Evolutionary conservation across 2,888 invertebrate genomes (phyloP).

Genomic region (Scelioninae gen. 2): DNA sequence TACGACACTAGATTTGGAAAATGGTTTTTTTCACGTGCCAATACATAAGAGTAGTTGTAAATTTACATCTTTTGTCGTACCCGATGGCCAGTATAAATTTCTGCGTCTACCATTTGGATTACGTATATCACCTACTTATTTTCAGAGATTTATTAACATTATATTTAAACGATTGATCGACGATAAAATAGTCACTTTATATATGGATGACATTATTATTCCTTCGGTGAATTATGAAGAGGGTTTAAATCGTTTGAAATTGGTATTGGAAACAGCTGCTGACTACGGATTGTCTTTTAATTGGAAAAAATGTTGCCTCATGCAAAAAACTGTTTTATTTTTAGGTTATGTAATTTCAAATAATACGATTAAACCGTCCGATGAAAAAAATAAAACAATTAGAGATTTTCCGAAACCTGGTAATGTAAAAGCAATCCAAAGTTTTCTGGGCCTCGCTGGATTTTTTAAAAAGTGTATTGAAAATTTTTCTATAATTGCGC

Average conservation of each 20-base stretch:
- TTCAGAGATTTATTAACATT: constrained; percentile 3
- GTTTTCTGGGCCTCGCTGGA: neutral
- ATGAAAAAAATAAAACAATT: neutral
- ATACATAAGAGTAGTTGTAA: neutral
- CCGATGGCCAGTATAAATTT: neutral
- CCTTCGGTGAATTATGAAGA: neutral
- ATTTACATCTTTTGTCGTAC: neutral
- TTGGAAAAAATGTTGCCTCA: neutral
- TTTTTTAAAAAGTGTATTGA: neutral
- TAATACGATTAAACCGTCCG: neutral
- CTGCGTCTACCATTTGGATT: neutral
- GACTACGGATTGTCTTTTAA: neutral
- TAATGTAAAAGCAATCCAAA: neutral
- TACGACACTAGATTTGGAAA: neutral
- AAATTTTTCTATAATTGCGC: neutral
- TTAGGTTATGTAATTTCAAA: neutral
- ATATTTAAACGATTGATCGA: neutral
- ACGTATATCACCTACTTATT: constrained; percentile 1
- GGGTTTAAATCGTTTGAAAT: neutral
- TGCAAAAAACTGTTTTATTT: neutral
- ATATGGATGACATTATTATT: constrained; percentile 11
- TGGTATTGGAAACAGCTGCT: neutral
- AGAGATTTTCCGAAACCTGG: neutral
- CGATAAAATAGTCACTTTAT: neutral
- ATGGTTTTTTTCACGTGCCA: neutral